Percentiles rank a stretch among this genome's conserved stretches.
Conservation (phyloP, 23 tunicate genomes). For the Trididemnum miniatum region DNA sequence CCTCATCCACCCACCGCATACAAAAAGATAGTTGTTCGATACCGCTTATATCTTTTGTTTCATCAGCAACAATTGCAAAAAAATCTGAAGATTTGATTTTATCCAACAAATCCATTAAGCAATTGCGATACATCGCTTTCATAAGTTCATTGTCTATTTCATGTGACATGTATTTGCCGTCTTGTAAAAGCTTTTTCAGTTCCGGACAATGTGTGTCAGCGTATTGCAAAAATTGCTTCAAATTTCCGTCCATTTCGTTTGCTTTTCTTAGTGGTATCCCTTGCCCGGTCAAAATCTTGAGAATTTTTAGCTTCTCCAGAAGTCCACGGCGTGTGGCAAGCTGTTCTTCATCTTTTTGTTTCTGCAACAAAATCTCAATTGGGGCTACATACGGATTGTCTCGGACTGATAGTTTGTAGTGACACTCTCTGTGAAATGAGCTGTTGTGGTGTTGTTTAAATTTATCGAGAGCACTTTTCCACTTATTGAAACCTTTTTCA, state of each 20-base stretch:
- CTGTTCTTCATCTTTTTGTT: conserved; percentile 3
- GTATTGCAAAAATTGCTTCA: conserved; percentile 2
- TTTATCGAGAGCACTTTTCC: conserved; percentile 11
- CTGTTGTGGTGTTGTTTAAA: conserved; percentile 1
- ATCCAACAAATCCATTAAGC: background rate
- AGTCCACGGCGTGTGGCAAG: background rate
- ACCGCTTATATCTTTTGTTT: conserved; percentile 12
- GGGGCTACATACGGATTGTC: conserved; percentile 1
- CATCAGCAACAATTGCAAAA: conserved; percentile 23
- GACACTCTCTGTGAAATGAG: conserved; percentile 13
- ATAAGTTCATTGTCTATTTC: conserved; percentile 1
- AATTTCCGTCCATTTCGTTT: conserved; percentile 8
- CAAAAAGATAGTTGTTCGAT: conserved; percentile 10
- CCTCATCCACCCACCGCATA: conserved; percentile 14
- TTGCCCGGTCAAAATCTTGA: conserved; percentile 15
- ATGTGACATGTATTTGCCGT: conserved; percentile 1
- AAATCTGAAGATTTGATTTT: background rate
- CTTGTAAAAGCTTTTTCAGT: conserved; percentile 11
- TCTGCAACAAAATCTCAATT: background rate
- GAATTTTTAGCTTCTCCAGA: background rate
- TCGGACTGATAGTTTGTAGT: conserved; percentile 11
- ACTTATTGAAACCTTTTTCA: conserved; percentile 13
- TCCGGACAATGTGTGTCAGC: conserved; percentile 1
- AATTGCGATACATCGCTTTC: conserved; percentile 3
- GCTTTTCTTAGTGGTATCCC: conserved; percentile 12